These are phyloP conservation scores for Argentina silus DNA, from an alignment of 2,797 vertebrate species.

Conservation along the genomic window DNA sequence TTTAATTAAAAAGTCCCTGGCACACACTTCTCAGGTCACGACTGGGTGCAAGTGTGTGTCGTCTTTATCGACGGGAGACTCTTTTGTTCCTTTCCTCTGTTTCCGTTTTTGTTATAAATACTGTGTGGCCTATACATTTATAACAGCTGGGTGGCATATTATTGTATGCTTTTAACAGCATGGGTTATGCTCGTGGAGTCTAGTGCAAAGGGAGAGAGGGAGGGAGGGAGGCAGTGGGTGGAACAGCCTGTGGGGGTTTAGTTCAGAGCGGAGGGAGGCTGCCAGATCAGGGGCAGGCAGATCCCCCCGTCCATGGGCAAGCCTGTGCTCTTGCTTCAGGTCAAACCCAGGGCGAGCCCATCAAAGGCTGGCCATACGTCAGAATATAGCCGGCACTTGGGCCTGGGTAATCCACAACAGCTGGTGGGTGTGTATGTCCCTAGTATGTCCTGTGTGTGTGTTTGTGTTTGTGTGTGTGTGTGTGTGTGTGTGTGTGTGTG, in stretches of 20 bases:
- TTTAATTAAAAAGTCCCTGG: constrained; percentile 54
- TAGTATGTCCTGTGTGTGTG: not conserved
- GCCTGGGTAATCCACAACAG: constrained; percentile 75
- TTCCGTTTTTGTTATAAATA: no score
- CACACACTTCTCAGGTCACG: constrained; percentile 39
- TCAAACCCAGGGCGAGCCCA: constrained; percentile 56
- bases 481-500: not conserved
- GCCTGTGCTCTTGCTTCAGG: constrained; percentile 53
- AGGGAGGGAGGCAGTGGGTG: not conserved
- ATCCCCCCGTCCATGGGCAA: not conserved
- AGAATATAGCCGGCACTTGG: constrained; percentile 63
- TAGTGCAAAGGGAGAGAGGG: constrained; percentile 9
- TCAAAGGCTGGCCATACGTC: constrained; percentile 58
- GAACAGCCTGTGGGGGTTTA: constrained; percentile 30
- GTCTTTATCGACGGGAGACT: no score
- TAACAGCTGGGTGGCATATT: not conserved
- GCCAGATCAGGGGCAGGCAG: not conserved
- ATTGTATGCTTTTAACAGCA: constrained; percentile 9
- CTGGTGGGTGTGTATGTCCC: constrained; percentile 59
- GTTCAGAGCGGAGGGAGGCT: constrained; percentile 21
- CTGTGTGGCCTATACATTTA: no score
- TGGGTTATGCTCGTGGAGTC: constrained; percentile 25
- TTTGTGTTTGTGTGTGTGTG: not conserved
- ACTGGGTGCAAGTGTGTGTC: no score
- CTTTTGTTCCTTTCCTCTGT: no score